Evolutionary conservation across 1,140 invertebrate genomes (phyloP), one percentile per base, ranked within the genome.

Genomic region (Leptinotarsa texana): DNA sequence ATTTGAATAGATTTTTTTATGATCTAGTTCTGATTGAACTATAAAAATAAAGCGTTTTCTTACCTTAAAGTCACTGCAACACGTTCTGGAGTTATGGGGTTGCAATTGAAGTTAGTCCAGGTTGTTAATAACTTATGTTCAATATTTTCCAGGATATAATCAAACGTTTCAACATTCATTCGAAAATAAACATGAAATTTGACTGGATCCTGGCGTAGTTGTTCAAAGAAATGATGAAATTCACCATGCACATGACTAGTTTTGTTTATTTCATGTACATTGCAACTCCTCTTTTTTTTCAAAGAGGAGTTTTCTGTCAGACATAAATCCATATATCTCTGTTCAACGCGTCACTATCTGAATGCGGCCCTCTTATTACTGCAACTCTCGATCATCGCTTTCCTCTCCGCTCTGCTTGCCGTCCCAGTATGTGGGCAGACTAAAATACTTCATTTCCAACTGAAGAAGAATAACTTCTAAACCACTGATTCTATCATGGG

Each of bases 111-210:
- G 18, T 74, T 74, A 18, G 17, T 74, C 63, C 49, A 67, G 22
- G 27, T 66, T 61, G 24, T 74, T 13, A 13, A 21, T 74, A 67
- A 24, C 24, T 51, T 51, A 13, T 15, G 17, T 15, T 51, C 13
- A 51, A 74, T 51, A 47, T 74, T 66, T 51, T 67, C 63, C 63
- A 74, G 48, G 51, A 74, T 73, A 57, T 73, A 68, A 24, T 74
- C 24, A 21, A 74, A 74, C 13, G 63, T 67, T 48, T 1, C 22
- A 48, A 49, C 47, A 3, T 42, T 18, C 72, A 74, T 74, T 33
- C 72, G 15, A 13, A 74, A 74, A 68, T 74, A 67, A 48, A 4
- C 17, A 61, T 49, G 27, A 68, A 74, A 74, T 48, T 49, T 48
- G 3, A 66, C 42, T 48, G 72, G 72, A 42, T 74, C 42, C 22